phyloP scores from a whole-genome alignment of 2,797 vertebrate genomes.

The Tadarida brasiliensis region DNA sequence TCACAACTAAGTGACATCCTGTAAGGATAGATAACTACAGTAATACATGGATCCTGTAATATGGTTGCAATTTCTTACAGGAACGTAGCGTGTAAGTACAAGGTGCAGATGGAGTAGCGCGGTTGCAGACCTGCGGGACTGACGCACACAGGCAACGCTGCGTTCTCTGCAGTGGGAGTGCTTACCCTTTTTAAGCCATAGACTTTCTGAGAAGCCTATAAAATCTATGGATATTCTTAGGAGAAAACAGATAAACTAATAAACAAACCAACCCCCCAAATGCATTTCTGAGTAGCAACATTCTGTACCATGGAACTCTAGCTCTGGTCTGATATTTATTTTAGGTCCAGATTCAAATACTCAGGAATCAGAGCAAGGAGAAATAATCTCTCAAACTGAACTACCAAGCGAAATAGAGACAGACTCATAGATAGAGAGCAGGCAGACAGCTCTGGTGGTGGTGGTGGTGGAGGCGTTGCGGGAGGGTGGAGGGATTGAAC shows the following conservation, averaged over 20 bases:
- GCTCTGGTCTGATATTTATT: slow-evolving; percentile 19
- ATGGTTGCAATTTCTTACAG: background rate
- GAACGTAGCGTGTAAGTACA: background rate
- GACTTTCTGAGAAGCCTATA: slow-evolving; percentile 31
- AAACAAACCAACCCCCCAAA: background rate
- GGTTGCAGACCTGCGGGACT: background rate
- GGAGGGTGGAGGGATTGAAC: too few relatives aligned
- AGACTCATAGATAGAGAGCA: too few relatives aligned
- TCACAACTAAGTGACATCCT: slow-evolving; percentile 33
- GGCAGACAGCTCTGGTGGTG: too few relatives aligned
- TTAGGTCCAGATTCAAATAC: slow-evolving; percentile 9
- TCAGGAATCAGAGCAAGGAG: slow-evolving; percentile 57
- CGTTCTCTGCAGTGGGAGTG: background rate
- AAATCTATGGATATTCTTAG: background rate
- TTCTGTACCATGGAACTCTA: background rate
- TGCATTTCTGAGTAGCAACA: background rate
- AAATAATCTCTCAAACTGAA: background rate
- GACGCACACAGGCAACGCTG: background rate
- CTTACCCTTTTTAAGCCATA: background rate
- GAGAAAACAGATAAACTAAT: background rate
- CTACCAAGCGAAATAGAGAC: too few relatives aligned
- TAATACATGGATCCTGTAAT: background rate
- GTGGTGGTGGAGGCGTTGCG: too few relatives aligned
- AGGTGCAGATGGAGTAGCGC: background rate
- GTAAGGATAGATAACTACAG: background rate